Evolutionary conservation across 2,113 vertebrate species (phyloP).

Genomic region (Meles meles): DNA sequence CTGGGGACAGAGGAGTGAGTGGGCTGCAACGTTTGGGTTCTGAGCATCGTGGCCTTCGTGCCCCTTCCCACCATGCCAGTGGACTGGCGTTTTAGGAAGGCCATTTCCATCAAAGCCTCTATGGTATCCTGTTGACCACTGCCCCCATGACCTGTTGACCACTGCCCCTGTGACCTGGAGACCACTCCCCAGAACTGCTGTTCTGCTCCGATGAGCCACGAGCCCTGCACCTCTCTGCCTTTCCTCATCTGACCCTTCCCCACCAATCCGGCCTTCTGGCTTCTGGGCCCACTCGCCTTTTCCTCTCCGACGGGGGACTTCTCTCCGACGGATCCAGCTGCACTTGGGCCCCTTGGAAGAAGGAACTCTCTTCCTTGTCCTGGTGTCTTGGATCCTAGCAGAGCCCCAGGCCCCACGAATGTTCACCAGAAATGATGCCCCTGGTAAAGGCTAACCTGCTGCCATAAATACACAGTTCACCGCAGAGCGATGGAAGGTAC

Average conservation of each 20-base stretch:
- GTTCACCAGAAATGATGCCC: accelerated
- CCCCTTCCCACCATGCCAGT: not conserved
- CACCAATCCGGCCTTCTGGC: not conserved
- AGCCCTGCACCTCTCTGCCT: accelerated
- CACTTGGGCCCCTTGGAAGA: not conserved
- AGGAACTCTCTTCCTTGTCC: not conserved
- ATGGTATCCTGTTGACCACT: accelerated
- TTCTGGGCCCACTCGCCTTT: not conserved
- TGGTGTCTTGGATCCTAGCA: not conserved
- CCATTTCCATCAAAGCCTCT: not conserved
- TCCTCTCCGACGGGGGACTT: not conserved
- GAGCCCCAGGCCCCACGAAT: not conserved
- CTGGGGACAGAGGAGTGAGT: not conserved
- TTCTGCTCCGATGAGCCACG: not conserved
- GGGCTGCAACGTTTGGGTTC: not conserved
- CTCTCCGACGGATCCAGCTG: not conserved
- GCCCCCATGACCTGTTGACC: accelerated
- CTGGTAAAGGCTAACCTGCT: accelerated
- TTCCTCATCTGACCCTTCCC: too few species aligned
- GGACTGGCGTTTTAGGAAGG: not conserved
- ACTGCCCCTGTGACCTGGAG: accelerated
- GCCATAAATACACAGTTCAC: not conserved
- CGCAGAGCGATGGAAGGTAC: not conserved
- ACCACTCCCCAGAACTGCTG: too few species aligned
- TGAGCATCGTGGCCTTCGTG: not conserved